Conservation (phyloP, 2,113 vertebrate genomes). For the Microcebus jonahi region DNA sequence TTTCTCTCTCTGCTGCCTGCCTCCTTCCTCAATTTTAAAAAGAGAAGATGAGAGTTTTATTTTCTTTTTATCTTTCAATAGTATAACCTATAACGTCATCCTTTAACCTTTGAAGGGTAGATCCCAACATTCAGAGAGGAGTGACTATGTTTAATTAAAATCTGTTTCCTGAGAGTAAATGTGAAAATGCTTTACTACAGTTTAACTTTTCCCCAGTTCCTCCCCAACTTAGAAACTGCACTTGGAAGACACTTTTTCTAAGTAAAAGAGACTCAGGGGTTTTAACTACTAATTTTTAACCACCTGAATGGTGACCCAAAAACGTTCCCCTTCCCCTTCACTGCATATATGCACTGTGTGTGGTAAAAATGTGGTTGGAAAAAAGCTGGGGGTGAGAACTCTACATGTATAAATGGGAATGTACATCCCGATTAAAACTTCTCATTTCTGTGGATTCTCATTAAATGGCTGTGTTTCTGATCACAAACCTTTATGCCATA, state of each 20-base stretch:
- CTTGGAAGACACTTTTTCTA: not conserved
- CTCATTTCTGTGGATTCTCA: not conserved
- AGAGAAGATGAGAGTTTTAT: not conserved
- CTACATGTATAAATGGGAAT: not conserved
- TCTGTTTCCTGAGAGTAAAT: not conserved
- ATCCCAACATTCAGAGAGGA: not conserved
- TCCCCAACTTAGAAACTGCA: not conserved
- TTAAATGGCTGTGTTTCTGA: not conserved
- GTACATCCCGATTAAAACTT: not conserved
- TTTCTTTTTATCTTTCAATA: not conserved
- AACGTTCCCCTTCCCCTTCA: not conserved
- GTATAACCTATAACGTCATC: not conserved
- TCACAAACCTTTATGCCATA: not conserved
- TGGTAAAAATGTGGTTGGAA: not conserved
- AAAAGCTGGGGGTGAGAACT: not conserved
- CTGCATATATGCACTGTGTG: not conserved
- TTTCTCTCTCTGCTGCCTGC: not conserved
- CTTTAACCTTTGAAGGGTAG: not conserved
- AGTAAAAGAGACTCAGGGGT: not conserved
- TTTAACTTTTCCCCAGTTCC: not conserved
- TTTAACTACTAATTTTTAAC: not conserved
- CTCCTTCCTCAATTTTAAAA: not conserved
- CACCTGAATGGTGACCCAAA: not conserved
- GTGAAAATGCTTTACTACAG: not conserved
- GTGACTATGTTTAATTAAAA: not conserved